Conservation (phyloP, 2,888 invertebrate species). For the Cantharis rufa region DNA sequence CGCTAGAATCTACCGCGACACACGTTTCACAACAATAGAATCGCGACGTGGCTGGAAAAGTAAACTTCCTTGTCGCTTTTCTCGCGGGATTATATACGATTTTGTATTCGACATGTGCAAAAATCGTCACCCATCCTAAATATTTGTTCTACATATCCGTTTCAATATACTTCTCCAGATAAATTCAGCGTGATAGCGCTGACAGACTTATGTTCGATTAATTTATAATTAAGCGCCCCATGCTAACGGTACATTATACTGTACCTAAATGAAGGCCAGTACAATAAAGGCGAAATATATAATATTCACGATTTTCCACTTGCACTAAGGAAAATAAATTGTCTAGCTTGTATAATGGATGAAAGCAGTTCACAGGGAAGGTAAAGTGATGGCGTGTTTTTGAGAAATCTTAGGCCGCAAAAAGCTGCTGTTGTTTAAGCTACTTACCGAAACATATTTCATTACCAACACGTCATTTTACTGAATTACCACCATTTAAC, state of each 20-base stretch:
- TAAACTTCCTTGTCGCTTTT: conserved; percentile 42
- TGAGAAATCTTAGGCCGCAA: conserved; percentile 40
- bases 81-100: conserved; percentile 39
- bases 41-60: conserved; percentile 56
- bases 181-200: not conserved
- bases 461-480: conserved; percentile 23
- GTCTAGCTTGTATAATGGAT: conserved; percentile 51
- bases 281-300: conserved; percentile 41
- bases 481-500: not conserved
- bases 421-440: conserved; percentile 43
- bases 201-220: conserved; percentile 6
- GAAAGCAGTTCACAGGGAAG: conserved; percentile 44
- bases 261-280: conserved; percentile 29
- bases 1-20: conserved; percentile 53
- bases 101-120: conserved; percentile 37
- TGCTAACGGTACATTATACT: conserved; percentile 25
- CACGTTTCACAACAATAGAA: conserved; percentile 56
- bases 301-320: conserved; percentile 50
- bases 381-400: conserved; percentile 47
- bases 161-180: not conserved
- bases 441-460: conserved; percentile 40
- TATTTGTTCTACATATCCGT: conserved; percentile 17
- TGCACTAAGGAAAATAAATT: conserved; percentile 53
- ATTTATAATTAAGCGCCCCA: conserved; percentile 16
- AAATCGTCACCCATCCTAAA: conserved; percentile 28